These are phyloP conservation scores for Diachrysia chrysitis DNA, from an alignment of 2,888 invertebrate species.

Conservation along the genomic window DNA sequence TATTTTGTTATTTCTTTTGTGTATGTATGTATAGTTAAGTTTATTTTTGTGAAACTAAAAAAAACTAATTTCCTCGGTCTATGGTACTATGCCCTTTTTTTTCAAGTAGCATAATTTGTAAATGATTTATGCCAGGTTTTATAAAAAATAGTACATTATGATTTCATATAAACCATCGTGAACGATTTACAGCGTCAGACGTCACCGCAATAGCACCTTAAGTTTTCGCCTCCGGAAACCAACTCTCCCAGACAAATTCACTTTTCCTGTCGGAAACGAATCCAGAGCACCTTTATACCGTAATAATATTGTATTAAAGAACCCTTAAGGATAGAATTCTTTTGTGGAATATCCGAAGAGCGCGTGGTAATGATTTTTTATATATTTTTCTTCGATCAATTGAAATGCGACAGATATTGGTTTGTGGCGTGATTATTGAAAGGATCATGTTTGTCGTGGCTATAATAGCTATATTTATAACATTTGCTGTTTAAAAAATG, in stretches of 20 bases:
- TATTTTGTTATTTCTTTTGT: too few relatives aligned
- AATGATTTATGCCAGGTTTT: too few relatives aligned
- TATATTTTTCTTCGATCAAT: background rate
- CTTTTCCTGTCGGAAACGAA: conserved; percentile 77
- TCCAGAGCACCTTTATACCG: conserved; percentile 68
- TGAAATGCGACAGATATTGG: conserved; percentile 1
- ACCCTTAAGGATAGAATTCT: conserved; percentile 60
- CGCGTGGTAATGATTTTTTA: conserved; percentile 40
- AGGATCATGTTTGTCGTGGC: background rate
- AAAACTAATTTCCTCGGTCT: too few relatives aligned
- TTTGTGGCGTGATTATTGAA: conserved; percentile 8
- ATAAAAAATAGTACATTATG: too few relatives aligned
- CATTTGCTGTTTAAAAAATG: too few relatives aligned
- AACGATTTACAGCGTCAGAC: background rate
- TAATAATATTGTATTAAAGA: conserved; percentile 72
- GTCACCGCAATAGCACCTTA: conserved; percentile 22
- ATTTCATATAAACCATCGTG: background rate
- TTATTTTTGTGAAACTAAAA: too few relatives aligned
- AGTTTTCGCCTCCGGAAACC: conserved; percentile 52
- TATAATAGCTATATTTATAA: background rate
- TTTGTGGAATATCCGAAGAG: conserved; percentile 52
- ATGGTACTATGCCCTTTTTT: too few relatives aligned
- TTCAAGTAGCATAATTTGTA: too few relatives aligned
- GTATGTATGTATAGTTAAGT: too few relatives aligned
- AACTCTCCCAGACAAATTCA: conserved; percentile 73